phyloP scores from a whole-genome alignment of 2,888 invertebrate species.

The Trissolcus japonicus region DNA sequence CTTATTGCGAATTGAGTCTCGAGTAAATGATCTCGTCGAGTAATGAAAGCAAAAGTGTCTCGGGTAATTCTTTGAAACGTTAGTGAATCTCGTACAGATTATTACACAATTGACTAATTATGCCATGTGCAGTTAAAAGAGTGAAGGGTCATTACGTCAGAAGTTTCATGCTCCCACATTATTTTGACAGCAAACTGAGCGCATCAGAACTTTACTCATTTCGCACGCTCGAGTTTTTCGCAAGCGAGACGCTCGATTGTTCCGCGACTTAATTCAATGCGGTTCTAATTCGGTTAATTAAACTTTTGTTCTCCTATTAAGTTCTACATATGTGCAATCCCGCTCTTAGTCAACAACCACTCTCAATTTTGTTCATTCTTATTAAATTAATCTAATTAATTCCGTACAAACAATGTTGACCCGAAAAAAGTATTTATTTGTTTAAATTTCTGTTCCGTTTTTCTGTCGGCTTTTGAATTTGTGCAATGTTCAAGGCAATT shows the following conservation, averaged over 20 bases:
- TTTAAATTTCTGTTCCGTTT: no score
- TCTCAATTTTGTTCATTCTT: no score
- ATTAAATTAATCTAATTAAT: no score
- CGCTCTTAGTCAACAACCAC: no score
- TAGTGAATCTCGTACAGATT: neutral
- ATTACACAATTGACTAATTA: conserved; percentile 53
- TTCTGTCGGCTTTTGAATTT: neutral
- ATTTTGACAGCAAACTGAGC: conserved; percentile 46
- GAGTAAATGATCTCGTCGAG: neutral
- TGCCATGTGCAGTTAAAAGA: conserved; percentile 7
- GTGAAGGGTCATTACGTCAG: conserved; percentile 48
- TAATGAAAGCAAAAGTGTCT: conserved; percentile 15
- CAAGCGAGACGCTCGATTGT: conserved; percentile 31
- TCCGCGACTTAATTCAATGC: conserved; percentile 10
- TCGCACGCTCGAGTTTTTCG: conserved; percentile 50
- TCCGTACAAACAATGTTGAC: no score
- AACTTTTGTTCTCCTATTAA: conserved; percentile 23
- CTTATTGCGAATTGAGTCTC: neutral
- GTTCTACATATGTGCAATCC: no score
- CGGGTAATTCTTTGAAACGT: conserved; percentile 12
- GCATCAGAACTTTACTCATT: conserved; percentile 26
- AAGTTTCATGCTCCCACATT: conserved; percentile 47
- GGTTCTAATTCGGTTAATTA: conserved; percentile 18
- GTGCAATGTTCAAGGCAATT: neutral
- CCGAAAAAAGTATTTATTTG: no score